A percentile compares a stretch with the other conserved stretches of the same genome.
Conservation (phyloP, 2,113 vertebrate species). For the Gnathonemus echidnorhynchus region DNA sequence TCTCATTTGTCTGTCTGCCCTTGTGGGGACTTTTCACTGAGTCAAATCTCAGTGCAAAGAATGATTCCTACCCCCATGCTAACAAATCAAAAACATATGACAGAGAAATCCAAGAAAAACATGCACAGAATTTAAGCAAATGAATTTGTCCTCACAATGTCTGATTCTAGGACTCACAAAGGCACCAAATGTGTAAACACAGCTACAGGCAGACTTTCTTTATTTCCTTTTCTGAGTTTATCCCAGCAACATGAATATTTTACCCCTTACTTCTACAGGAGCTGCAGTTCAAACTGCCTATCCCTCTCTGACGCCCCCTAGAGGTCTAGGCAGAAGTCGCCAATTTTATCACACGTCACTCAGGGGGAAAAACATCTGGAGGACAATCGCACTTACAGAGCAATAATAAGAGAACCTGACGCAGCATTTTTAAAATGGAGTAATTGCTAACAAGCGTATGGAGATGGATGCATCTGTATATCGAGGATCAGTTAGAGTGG, state of each 20-base stretch:
- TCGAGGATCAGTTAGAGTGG: neutral
- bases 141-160: neutral
- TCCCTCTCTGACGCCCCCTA: neutral
- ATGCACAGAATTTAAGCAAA: neutral
- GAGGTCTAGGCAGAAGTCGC: neutral
- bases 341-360: neutral
- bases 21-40: neutral
- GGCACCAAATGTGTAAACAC: neutral
- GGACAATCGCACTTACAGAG: neutral
- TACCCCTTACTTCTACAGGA: neutral
- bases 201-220: neutral
- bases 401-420: neutral
- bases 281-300: neutral
- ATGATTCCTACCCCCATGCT: neutral
- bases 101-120: neutral
- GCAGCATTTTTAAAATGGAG: neutral
- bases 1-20: neutral
- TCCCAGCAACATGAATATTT: neutral
- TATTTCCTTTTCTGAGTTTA: neutral
- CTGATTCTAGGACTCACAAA: neutral
- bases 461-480: neutral
- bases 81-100: neutral
- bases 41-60: neutral
- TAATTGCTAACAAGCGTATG: neutral
- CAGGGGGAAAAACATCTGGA: neutral